Conservation (phyloP, 2,113 vertebrate genomes). For the Phocoena phocoena region DNA sequence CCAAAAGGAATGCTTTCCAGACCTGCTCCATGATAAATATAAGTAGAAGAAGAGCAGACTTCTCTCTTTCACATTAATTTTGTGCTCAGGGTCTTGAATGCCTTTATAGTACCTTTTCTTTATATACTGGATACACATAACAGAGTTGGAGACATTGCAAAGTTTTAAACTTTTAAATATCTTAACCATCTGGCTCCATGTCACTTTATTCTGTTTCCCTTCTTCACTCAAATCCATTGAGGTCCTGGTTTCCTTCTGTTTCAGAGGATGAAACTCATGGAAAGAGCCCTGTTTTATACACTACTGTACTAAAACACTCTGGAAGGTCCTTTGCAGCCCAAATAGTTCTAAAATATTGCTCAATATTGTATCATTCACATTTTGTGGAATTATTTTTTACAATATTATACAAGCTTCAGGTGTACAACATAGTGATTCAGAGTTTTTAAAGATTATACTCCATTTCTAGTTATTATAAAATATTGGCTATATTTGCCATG, state of each 20-base stretch:
- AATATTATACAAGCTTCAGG: background rate
- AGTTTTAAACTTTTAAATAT: background rate
- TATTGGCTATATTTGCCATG: background rate
- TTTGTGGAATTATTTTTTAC: background rate
- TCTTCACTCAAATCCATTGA: background rate
- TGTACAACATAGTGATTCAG: background rate
- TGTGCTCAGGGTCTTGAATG: background rate
- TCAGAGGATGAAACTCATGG: background rate
- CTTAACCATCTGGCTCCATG: background rate
- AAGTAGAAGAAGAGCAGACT: background rate
- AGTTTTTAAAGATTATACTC: background rate
- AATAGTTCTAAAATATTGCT: background rate
- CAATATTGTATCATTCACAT: background rate
- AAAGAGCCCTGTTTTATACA: background rate
- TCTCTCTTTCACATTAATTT: background rate
- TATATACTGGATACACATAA: background rate
- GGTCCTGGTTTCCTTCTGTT: background rate
- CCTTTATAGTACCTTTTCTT: background rate
- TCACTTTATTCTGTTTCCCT: background rate
- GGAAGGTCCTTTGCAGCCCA: background rate
- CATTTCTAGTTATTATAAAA: background rate
- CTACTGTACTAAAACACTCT: background rate
- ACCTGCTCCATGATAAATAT: background rate
- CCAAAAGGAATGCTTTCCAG: constrained; percentile 36
- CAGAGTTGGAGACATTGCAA: background rate